phyloP scores from a whole-genome alignment of 2,113 vertebrate species.

The Crotalus viridis region DNA sequence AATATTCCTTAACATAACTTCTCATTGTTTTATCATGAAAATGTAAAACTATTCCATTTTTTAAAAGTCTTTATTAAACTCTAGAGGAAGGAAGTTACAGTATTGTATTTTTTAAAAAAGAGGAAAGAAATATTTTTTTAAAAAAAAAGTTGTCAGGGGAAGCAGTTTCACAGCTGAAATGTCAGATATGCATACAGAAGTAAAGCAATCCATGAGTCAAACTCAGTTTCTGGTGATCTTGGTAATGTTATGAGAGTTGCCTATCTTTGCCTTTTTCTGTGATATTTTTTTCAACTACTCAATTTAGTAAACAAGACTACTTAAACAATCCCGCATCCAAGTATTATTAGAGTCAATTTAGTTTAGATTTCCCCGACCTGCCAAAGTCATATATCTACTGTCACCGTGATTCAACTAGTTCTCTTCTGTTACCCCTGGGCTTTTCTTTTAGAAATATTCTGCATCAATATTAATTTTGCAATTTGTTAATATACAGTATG shows the following conservation, averaged over 20 bases:
- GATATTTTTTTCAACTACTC: background rate
- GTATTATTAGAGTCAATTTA: background rate
- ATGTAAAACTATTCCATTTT: background rate
- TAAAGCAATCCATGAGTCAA: background rate
- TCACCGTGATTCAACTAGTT: background rate
- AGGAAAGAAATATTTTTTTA: background rate
- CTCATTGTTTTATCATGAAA: background rate
- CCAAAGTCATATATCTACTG: background rate
- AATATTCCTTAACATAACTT: slow-evolving; percentile 8
- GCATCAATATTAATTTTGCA: background rate
- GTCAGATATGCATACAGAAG: background rate
- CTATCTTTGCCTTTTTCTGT: background rate
- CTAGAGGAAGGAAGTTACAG: background rate
- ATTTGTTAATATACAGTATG: background rate
- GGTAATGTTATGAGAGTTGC: background rate
- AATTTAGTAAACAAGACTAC: background rate
- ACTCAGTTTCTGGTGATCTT: background rate
- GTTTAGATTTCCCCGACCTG: background rate
- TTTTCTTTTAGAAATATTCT: background rate
- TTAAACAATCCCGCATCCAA: background rate
- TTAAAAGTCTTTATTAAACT: slow-evolving; percentile 7
- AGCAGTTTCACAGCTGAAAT: background rate
- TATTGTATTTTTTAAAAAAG: background rate
- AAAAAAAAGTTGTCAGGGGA: background rate
- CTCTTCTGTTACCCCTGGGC: background rate